Evolutionary conservation across 2,888 invertebrate genomes (phyloP), one percentile per base, ranked within the genome.

Genomic region (Tiphia femorata): DNA sequence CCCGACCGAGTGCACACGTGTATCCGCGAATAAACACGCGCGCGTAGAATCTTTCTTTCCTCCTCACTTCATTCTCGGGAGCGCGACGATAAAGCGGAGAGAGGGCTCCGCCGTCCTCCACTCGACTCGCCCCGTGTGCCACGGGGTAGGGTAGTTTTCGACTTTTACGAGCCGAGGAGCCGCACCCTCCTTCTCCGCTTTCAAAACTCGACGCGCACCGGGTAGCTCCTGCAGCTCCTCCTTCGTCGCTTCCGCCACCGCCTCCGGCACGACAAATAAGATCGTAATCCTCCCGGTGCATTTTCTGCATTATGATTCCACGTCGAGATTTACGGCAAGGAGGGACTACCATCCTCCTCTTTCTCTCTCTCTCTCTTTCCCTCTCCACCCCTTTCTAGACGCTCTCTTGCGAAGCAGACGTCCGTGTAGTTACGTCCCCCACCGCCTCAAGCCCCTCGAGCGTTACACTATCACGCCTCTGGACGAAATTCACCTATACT

Each of bases 241-340:
- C n/a, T n/a, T n/a, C n/a, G n/a, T n/a, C n/a, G n/a, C n/a, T n/a
- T n/a, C n/a, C n/a, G n/a, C n/a, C n/a, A n/a, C n/a, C 49, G 30
- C 30, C 47, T 47, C 40, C 44, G 44, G 48, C 46, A 35, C 51
- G 55, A 59, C 62, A 56, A 62, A 62, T 62, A 62, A 59, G 59
- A 62, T 52, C 59, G 58, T 67, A 67, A 67, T 67, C 67, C 55
- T 37, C 50, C 23, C 46, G 52, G 48, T 59, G 54, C 55, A 62
- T 59, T 62, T 62, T 62, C 59, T 52, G 52, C 59, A 62, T 56
- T 62, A 62, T 62, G 55, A 62, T 62, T 59, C 49, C 42, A 29
- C 49, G 33, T 37, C 19, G 42, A 56, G 59, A 62, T 62, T 62
- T 62, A 59, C 62, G 62, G 41, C 20, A 14, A 52, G 40, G 33